phyloP scores from a whole-genome alignment of 2,888 invertebrate species.

The Zygaena filipendulae region DNA sequence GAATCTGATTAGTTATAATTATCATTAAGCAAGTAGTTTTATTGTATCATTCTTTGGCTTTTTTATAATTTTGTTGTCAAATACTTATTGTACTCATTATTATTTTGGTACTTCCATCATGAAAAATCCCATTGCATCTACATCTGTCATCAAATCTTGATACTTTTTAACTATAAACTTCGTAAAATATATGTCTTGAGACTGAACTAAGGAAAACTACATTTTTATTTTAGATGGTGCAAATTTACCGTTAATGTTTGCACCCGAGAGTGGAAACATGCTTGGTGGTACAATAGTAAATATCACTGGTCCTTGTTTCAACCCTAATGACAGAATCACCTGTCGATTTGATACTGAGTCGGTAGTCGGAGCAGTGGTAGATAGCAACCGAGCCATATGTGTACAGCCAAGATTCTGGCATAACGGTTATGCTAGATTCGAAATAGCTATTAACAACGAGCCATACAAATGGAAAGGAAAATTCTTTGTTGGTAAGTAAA shows the following conservation, averaged over 20 bases:
- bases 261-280: constrained; percentile 97
- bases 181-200: too few relatives aligned
- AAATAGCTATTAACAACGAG: constrained; percentile 85
- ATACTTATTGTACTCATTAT: too few relatives aligned
- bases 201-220: too few relatives aligned
- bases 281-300: constrained; percentile 96
- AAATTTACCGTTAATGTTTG: constrained; percentile 84
- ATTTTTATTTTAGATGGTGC: constrained; percentile 72
- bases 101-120: too few relatives aligned
- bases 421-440: constrained; percentile 89
- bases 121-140: too few relatives aligned
- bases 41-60: too few relatives aligned
- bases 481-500: constrained; percentile 90
- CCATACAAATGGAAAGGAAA: constrained; percentile 90
- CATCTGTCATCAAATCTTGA: too few relatives aligned
- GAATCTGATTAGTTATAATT: not conserved
- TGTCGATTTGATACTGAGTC: constrained; percentile 88
- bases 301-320: constrained; percentile 95
- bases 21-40: not conserved
- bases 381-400: constrained; percentile 87
- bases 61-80: too few relatives aligned
- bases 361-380: constrained; percentile 80
- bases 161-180: too few relatives aligned
- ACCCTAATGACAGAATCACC: constrained; percentile 77
- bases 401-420: constrained; percentile 88